Conservation (phyloP, 1,140 invertebrate species). For the Ips typographus region DNA sequence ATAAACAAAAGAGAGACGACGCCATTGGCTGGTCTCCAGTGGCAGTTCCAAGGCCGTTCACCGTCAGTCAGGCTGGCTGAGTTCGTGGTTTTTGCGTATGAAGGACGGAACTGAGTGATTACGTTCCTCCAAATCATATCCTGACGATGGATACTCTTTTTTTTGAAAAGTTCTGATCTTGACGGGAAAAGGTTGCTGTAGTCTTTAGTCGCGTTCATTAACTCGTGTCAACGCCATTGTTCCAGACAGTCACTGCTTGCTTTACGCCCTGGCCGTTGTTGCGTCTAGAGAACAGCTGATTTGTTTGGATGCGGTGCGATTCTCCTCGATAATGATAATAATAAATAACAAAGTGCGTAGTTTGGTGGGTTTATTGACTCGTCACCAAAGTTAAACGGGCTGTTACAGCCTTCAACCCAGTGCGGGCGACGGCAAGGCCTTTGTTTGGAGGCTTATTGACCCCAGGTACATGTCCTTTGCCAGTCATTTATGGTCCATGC, state of each 20-base stretch:
- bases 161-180: not conserved
- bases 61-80: constrained; percentile 9
- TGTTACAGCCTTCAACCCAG: no score
- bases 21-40: constrained; percentile 29
- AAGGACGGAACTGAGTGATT: not conserved
- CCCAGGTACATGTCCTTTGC: no score
- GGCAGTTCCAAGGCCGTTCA: constrained; percentile 37
- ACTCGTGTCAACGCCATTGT: not conserved
- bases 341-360: no score
- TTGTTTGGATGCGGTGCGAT: no score
- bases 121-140: not conserved
- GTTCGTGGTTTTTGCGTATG: constrained; percentile 1
- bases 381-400: no score
- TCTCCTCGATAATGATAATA: no score
- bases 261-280: no score
- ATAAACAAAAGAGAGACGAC: constrained; percentile 41
- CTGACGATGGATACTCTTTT: not conserved
- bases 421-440: no score
- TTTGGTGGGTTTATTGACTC: no score
- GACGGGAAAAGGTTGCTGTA: not conserved
- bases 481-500: no score
- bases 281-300: no score
- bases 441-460: no score
- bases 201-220: not conserved
- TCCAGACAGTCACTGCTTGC: not conserved